These are phyloP conservation scores for Zaprionus kolodkinae DNA, from an alignment of 1,140 invertebrate genomes.

Conservation along the genomic window DNA sequence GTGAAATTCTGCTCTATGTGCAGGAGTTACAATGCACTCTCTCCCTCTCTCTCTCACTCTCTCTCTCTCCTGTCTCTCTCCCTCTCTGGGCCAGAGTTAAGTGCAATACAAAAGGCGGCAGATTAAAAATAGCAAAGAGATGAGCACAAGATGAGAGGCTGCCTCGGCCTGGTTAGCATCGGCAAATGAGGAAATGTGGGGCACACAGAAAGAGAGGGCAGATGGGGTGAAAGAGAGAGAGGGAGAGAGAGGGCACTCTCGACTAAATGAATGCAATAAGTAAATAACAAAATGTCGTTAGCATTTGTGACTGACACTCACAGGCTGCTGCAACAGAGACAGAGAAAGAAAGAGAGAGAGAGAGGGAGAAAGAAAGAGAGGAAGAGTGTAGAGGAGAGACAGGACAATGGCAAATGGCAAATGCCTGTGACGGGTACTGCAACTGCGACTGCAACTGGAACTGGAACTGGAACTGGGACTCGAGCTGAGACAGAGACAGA, in stretches of 20 bases:
- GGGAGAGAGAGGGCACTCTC: constrained; percentile 27
- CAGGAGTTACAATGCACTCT: constrained; percentile 52
- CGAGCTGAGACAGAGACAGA: neutral
- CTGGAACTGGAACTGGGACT: constrained; percentile 1
- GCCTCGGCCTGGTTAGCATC: constrained; percentile 5
- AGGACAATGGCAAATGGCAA: constrained; percentile 53
- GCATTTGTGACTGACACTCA: constrained; percentile 75
- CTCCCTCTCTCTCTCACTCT: neutral
- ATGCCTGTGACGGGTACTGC: constrained; percentile 32
- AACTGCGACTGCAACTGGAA: neutral
- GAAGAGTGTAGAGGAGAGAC: constrained; percentile 36
- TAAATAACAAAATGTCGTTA: constrained; percentile 84
- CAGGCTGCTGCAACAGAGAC: constrained; percentile 34
- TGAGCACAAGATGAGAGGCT: constrained; percentile 46
- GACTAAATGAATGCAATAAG: constrained; percentile 83
- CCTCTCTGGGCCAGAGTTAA: constrained; percentile 52
- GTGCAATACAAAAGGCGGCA: constrained; percentile 77
- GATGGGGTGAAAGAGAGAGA: constrained; percentile 5
- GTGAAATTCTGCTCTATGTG: constrained; percentile 62
- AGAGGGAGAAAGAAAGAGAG: neutral
- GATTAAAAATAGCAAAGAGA: constrained; percentile 80
- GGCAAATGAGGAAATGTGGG: constrained; percentile 46
- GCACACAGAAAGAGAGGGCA: constrained; percentile 14
- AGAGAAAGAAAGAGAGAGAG: constrained; percentile 22
- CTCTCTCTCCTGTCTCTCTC: neutral